Percentiles rank a stretch among this genome's conserved stretches.
Conservation (phyloP, 1,140 invertebrate genomes). For the Lepidurus apus region DNA sequence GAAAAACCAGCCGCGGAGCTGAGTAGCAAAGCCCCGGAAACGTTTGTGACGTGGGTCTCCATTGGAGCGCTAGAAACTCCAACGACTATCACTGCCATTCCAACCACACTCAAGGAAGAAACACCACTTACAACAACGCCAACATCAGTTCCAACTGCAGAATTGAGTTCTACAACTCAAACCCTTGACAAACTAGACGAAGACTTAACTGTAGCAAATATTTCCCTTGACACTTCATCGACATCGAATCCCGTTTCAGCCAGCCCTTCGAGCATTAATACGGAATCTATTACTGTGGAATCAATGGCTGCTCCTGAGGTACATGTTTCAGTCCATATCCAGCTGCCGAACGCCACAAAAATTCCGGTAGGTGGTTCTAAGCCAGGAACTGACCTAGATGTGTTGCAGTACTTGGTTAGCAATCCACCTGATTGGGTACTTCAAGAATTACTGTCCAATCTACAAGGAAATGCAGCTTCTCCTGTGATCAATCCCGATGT, state of each 20-base stretch:
- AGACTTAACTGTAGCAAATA: neutral
- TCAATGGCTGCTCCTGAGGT: neutral
- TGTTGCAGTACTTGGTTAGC: constrained; percentile 33
- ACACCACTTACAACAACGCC: neutral
- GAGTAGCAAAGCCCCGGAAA: neutral
- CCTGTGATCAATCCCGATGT: constrained; percentile 6
- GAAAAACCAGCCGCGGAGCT: no score
- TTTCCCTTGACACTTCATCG: neutral
- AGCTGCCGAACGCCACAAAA: neutral
- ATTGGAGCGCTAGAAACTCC: neutral
- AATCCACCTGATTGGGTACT: constrained; percentile 36
- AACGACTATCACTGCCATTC: neutral
- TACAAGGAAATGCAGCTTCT: constrained; percentile 12
- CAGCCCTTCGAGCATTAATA: neutral
- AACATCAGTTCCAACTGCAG: neutral
- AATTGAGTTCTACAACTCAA: neutral
- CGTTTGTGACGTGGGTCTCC: neutral
- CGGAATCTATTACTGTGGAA: constrained; percentile 5
- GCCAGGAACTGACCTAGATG: neutral
- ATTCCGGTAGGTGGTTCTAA: neutral
- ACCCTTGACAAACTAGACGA: neutral
- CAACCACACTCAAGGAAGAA: neutral
- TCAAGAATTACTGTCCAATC: constrained; percentile 29
- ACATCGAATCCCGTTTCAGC: neutral
- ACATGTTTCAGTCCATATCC: neutral